Base-by-base conservation (phyloP, 2,113 vertebrate species). In the Trogon surrucura region DNA sequence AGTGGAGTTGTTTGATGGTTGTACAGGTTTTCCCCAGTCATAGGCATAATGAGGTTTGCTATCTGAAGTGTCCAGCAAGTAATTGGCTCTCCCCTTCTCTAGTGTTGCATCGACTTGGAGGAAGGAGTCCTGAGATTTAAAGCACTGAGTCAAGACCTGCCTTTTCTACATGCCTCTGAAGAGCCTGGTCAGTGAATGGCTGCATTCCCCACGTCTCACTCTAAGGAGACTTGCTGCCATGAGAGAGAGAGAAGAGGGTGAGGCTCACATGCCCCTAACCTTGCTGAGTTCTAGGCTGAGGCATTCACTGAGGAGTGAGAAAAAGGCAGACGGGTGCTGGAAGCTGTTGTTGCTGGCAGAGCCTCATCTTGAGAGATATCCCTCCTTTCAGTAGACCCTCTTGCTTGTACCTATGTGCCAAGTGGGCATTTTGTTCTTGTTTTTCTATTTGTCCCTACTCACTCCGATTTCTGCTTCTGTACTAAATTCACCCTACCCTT, bases 41-140 rank as follows among this genome's bases (percentile, higher is more conserved):
- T 0, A 77, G 30, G 26, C 25, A 91, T 44, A 0, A 30, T 30
- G 17, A 81, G n/a, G 45, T 48, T 65, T 85, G 23, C 45, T 70
- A 8, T 30, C 57, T 83, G 78, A 79, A 85, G 72, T 27, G 47
- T 60, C 27, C 57, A 64, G 44, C 14, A 88, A 53, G 19, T 94
- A 93, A 96, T 53, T 41, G 22, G 10, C 16, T 92, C 41, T 96
- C 56, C 58, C 41, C 61, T 85, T 70, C 41, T 34, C 56, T 94
- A 99, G 99, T 98, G 99, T 97, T 99, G 98, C 95, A 97, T 99
- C 44, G 99, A 99, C 97, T 97, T 99, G 97, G 98, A 98, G 61
- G 97, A 86, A 20, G 98, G 97, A 80, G 98, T 98, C 64, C 97
- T 99, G 95, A 97, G 97, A 79, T 97, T 98, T 89, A 97, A 97